Evolutionary conservation across 2,888 invertebrate genomes (phyloP).

Genomic region (Mycalesis mineus): DNA sequence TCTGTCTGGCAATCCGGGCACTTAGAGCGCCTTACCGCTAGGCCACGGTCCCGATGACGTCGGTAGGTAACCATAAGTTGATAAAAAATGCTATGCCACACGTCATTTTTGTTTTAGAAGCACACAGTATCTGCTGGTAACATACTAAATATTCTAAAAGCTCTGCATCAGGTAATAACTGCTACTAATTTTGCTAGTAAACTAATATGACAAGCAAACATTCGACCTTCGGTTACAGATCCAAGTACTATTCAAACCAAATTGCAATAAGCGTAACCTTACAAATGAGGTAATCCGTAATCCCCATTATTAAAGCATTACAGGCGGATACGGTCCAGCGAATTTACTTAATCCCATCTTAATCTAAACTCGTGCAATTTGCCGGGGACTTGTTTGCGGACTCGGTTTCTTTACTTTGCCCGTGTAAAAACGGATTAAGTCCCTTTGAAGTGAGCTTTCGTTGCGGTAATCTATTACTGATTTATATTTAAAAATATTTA

Average conservation of each 20-base stretch:
- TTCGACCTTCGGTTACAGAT: too few species aligned
- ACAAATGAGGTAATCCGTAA: conserved; percentile 9
- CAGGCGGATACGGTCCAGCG: conserved; percentile 40
- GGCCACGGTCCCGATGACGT: too few species aligned
- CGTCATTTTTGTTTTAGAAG: too few species aligned
- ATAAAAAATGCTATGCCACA: too few species aligned
- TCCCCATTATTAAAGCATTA: conserved; percentile 21
- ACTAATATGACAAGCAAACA: too few species aligned
- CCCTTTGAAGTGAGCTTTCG: conserved; percentile 24
- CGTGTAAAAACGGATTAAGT: conserved; percentile 62
- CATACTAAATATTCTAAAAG: too few species aligned
- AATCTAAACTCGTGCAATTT: conserved; percentile 62
- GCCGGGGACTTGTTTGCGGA: conserved; percentile 53
- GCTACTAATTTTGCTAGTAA: too few species aligned
- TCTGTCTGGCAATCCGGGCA: too few species aligned
- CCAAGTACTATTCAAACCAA: not conserved
- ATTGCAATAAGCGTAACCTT: conserved; percentile 1
- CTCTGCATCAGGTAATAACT: too few species aligned
- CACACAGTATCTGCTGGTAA: too few species aligned
- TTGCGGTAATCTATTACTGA: conserved; percentile 19
- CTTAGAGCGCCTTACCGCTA: too few species aligned
- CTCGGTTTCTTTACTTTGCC: conserved; percentile 56
- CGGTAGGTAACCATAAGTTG: too few species aligned
- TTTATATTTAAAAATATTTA: conserved; percentile 9
- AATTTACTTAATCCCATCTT: conserved; percentile 60